Evolutionary conservation across 1,140 invertebrate genomes (phyloP), one percentile per base, ranked within the genome.

Genomic region (Aethina tumida): DNA sequence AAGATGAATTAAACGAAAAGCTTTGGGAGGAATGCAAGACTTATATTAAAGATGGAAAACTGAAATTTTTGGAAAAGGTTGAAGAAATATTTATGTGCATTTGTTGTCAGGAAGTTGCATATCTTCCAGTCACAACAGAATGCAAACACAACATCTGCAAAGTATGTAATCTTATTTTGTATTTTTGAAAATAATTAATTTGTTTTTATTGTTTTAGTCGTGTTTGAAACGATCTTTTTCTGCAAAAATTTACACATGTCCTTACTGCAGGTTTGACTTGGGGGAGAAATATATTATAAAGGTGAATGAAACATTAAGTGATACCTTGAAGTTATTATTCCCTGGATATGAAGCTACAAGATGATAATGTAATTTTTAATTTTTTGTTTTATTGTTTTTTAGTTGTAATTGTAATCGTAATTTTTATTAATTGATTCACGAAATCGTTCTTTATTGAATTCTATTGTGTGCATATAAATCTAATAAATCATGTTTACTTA

Each of bases 131-230:
- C 2, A 88, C 85, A 0, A 83, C 79, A 2, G 60, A 67, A 3
- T 90, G 86, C 47, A 56, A 60, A 26, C 87, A 91, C 53, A 90
- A 84, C 53, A 74, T 88, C 39, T 91, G 86, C 55, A 57, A 65
- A 58, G 79, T 81, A 62, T 66, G 66, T 63, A 35, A 14, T 7
- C n/a, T 16, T 45, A 27, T 24, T 31, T 25, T 8, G 12, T n/a
- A 14, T 20, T 18, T 38, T 38, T 10, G 8, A 10, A 37, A n/a
- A 5, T 32, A 4, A 19, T 14, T 5, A 24, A 1, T 28, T 21
- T 32, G 7, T 47, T 31, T 46, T 52, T 49, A 41, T 43, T 40
- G 41, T 47, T 50, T 38, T 28, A 72, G 69, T 49, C 52, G 1
- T 88, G 84, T 57, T 55, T 87, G 26, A 69, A 72, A 52, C 63